Evolutionary conservation across 2,888 invertebrate species (phyloP).

Genomic region (Antitype chi): DNA sequence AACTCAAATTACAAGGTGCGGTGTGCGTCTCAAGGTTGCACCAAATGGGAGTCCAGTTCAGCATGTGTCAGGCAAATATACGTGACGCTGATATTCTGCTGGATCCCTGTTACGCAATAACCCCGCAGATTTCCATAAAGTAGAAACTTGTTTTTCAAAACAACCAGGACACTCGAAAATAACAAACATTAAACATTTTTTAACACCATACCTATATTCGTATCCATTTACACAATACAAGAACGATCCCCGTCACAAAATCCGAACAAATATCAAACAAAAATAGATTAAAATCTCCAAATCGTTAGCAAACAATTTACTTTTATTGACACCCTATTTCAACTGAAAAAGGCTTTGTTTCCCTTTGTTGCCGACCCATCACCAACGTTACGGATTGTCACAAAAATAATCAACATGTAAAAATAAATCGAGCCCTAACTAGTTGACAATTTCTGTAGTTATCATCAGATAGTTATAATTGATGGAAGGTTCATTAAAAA

Average conservation of each 20-base stretch:
- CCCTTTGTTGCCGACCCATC: slow-evolving; percentile 32
- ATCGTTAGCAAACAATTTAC: background rate
- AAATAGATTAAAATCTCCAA: slow-evolving; percentile 10
- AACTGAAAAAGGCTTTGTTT: background rate
- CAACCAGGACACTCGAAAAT: too few relatives aligned
- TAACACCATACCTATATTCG: too few relatives aligned
- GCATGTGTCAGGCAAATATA: too few relatives aligned
- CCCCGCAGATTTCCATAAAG: too few relatives aligned
- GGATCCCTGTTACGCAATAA: too few relatives aligned
- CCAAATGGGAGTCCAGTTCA: too few relatives aligned
- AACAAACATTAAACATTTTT: too few relatives aligned
- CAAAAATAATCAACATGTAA: slow-evolving; percentile 16
- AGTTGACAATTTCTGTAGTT: slow-evolving; percentile 18
- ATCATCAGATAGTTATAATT: slow-evolving; percentile 21
- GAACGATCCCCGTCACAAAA: background rate
- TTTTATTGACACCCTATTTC: slow-evolving; percentile 30
- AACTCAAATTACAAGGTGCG: too few relatives aligned
- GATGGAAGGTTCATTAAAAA: slow-evolving; percentile 39
- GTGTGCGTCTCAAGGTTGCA: too few relatives aligned
- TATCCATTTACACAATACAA: background rate
- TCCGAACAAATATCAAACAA: background rate
- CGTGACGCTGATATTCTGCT: too few relatives aligned
- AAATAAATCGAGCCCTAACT: slow-evolving; percentile 17
- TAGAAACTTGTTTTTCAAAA: too few relatives aligned
- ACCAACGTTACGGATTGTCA: slow-evolving; percentile 42